Percentiles rank a stretch among this genome's conserved stretches.
phyloP scores from a whole-genome alignment of 1,140 invertebrate genomes.

The Cotesia chilonis region DNA sequence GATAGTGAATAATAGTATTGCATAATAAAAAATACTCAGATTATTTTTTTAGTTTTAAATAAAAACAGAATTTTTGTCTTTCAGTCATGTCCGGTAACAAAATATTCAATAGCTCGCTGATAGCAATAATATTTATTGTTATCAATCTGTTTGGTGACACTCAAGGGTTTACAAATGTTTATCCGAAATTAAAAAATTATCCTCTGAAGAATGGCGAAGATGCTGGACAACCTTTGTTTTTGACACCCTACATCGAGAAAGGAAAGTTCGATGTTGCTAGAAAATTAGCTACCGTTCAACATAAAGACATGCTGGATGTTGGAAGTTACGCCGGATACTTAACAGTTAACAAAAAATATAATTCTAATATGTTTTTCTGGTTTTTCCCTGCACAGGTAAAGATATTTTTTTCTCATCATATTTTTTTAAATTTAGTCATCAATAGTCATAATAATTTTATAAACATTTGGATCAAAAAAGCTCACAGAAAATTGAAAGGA shows the following conservation, averaged over 20 bases:
- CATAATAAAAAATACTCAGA: too few relatives aligned
- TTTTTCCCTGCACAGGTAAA: conserved; percentile 78
- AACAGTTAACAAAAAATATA: conserved; percentile 78
- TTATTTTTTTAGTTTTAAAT: too few relatives aligned
- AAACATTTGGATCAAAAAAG: too few relatives aligned
- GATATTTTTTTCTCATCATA: too few relatives aligned
- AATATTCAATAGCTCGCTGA: too few relatives aligned
- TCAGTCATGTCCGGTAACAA: too few relatives aligned
- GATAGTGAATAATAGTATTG: too few relatives aligned
- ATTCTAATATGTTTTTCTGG: conserved; percentile 90
- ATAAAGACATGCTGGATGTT: conserved; percentile 56
- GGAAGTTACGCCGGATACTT: conserved; percentile 74
- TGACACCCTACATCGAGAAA: conserved; percentile 73
- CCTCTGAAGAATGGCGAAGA: conserved; percentile 56
- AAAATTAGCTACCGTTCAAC: conserved; percentile 58
- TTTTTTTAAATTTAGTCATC: too few relatives aligned
- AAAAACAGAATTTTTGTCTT: too few relatives aligned
- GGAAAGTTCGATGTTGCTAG: conserved; percentile 68
- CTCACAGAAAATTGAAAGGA: too few relatives aligned
- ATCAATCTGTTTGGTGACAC: conserved; percentile 8
- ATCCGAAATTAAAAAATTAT: conserved; percentile 54
- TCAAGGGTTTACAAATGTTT: conserved; percentile 53
- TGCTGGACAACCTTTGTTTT: conserved; percentile 71
- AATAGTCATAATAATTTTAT: too few relatives aligned
- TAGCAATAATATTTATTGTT: not conserved